These are phyloP conservation scores for Drosophila sproati DNA, from an alignment of 1,140 invertebrate species.

Conservation along the genomic window DNA sequence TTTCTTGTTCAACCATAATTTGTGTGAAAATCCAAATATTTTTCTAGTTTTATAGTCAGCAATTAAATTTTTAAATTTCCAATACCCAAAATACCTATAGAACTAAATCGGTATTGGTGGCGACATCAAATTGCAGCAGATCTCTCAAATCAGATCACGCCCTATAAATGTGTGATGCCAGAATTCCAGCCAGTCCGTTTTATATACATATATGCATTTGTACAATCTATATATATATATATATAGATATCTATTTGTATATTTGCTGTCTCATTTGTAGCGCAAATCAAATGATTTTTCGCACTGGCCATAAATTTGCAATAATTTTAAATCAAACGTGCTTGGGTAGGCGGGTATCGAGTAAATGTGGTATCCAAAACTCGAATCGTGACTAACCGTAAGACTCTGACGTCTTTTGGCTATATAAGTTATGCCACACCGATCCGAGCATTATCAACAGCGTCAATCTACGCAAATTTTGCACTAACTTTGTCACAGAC, in stretches of 20 bases:
- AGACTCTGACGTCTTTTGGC: slow-evolving; percentile 62
- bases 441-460: neutral
- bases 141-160: slow-evolving; percentile 58
- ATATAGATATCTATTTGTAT: neutral
- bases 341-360: slow-evolving; percentile 21
- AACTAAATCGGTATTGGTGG: slow-evolving; percentile 1
- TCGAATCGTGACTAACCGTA: slow-evolving; percentile 52
- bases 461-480: slow-evolving; percentile 63
- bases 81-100: neutral
- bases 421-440: slow-evolving; percentile 43
- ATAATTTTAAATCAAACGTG: slow-evolving; percentile 22
- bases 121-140: slow-evolving; percentile 41
- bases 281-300: slow-evolving; percentile 64
- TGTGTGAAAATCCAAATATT: slow-evolving; percentile 58
- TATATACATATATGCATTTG: neutral
- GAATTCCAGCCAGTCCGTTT: slow-evolving; percentile 8
- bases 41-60: slow-evolving; percentile 41
- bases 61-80: slow-evolving; percentile 30
- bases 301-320: slow-evolving; percentile 36
- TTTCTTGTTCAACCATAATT: slow-evolving; percentile 47
- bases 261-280: slow-evolving; percentile 41
- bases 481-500: slow-evolving; percentile 75
- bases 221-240: neutral
- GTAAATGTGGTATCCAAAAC: slow-evolving; percentile 54
- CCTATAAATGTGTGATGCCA: slow-evolving; percentile 61